Percentiles rank a stretch among this genome's conserved stretches.
These are phyloP conservation scores for Epinephelus awoara DNA, from an alignment of 2,797 vertebrate genomes.

Conservation along the genomic window DNA sequence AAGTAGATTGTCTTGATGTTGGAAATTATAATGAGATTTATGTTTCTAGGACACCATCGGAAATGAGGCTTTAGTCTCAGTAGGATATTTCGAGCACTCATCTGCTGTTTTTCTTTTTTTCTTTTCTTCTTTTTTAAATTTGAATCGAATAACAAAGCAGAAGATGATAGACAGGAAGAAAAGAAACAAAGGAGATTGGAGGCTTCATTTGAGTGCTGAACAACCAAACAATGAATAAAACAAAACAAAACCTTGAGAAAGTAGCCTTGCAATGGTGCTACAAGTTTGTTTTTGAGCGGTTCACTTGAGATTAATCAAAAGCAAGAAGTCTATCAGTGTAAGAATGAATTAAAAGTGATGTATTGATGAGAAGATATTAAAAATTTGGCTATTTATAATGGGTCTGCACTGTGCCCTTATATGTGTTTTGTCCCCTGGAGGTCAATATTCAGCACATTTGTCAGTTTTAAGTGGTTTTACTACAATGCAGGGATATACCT, in stretches of 20 bases:
- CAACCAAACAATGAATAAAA: slow-evolving; percentile 57
- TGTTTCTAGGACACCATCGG: slow-evolving; percentile 88
- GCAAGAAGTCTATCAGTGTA: neutral
- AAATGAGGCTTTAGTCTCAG: slow-evolving; percentile 87
- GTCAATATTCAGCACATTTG: neutral
- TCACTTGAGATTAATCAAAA: slow-evolving; percentile 21
- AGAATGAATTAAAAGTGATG: neutral
- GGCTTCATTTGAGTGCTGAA: slow-evolving; percentile 57
- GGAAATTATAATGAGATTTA: slow-evolving; percentile 89
- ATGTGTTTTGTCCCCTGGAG: neutral
- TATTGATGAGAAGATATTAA: slow-evolving; percentile 15
- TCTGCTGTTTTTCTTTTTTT: slow-evolving; percentile 64
- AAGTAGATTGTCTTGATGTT: slow-evolving; percentile 87
- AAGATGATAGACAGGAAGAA: slow-evolving; percentile 80
- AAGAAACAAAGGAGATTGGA: slow-evolving; percentile 73
- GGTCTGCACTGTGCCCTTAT: too few relatives aligned
- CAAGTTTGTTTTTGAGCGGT: slow-evolving; percentile 16
- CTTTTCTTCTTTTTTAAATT: slow-evolving; percentile 60
- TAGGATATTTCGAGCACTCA: slow-evolving; percentile 82
- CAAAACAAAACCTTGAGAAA: slow-evolving; percentile 35
- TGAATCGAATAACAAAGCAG: slow-evolving; percentile 82
- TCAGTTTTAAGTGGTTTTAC: neutral
- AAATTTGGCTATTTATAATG: neutral
- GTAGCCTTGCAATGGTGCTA: neutral
- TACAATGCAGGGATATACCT: neutral